Base-by-base conservation (phyloP, 2,797 vertebrate species). In the Xyrichtys novacula region DNA sequence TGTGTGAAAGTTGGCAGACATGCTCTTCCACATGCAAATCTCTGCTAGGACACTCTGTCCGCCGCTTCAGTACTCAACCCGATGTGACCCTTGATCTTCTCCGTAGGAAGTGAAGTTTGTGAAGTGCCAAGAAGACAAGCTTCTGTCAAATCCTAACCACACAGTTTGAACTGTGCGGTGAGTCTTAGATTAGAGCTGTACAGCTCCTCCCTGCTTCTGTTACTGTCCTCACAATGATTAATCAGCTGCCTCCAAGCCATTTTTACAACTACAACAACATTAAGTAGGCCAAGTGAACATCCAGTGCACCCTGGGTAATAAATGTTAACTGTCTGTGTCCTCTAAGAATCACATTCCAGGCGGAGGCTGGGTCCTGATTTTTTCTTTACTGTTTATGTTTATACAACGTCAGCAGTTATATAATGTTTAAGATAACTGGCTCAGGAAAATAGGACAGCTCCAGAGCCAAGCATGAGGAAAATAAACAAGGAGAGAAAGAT, bases 231-330 rank as follows among this genome's bases (percentile, higher is more conserved):
- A 17, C 58, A 48, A 48, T 66, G 59, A 82, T 71, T 71, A 46
- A 59, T 65, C 54, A 64, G 4, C 61, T 56, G 44, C 65, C 72
- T 78, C 6, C 11, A 11, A 72, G 72, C 55, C 61, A 25, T 15
- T 53, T 74, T 70, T 76, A 70, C 55, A 78, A 76, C 70, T 29
- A 67, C 46, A 73, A 56, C 40, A 78, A 60, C 54, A 4, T 34
- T 25, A 71, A 70, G 16, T 36, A 58, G 44, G 40, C 63, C 39
- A 71, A 55, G 17, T 62, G 31, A 83, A 53, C 63, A 80, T 53
- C 59, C 39, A 67, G 14, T 10, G 23, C 54, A 36, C 42, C 49
- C 61, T 34, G 48, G 43, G 15, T 57, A 55, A 71, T 80, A 52
- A 54, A 67, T 72, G 11, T 39, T 7, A 23, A 34, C 15, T 2